Evolutionary conservation across 2,797 vertebrate genomes (phyloP).

Genomic region (Linurgus olivaceus): DNA sequence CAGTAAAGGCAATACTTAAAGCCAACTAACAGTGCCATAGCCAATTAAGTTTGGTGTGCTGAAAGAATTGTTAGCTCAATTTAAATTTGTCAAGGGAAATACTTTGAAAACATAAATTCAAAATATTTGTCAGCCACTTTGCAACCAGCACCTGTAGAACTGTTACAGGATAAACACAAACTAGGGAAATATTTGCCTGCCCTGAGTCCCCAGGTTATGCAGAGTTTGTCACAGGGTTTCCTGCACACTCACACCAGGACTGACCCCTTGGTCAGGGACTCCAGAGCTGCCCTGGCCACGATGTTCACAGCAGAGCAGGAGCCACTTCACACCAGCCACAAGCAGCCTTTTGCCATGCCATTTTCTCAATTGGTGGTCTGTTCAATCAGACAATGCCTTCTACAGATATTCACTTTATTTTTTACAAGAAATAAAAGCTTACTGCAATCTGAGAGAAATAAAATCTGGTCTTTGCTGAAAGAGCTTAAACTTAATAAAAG

Average conservation of each 20-base stretch:
- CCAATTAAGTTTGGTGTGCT: background rate
- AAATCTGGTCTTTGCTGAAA: background rate
- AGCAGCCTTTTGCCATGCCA: background rate
- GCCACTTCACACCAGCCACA: background rate
- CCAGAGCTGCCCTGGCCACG: background rate
- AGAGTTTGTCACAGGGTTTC: background rate
- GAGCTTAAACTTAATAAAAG: background rate
- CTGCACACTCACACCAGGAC: background rate
- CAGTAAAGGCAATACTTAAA: constrained; percentile 37
- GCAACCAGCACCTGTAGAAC: background rate
- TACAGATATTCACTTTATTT: background rate
- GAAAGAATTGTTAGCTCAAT: background rate
- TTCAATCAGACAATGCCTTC: background rate
- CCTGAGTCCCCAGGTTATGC: background rate
- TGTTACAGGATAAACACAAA: background rate
- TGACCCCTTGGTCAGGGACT: accelerated
- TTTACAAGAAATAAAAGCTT: constrained; percentile 20
- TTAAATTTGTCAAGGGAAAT: constrained; percentile 21
- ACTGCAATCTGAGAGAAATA: background rate
- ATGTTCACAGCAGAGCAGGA: background rate
- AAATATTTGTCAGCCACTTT: background rate
- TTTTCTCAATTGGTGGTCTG: background rate
- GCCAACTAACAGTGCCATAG: background rate
- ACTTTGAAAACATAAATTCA: background rate
- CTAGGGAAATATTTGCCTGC: background rate